These are phyloP conservation scores for Crotalus viridis DNA, from an alignment of 2,113 vertebrate species.

Conservation along the genomic window DNA sequence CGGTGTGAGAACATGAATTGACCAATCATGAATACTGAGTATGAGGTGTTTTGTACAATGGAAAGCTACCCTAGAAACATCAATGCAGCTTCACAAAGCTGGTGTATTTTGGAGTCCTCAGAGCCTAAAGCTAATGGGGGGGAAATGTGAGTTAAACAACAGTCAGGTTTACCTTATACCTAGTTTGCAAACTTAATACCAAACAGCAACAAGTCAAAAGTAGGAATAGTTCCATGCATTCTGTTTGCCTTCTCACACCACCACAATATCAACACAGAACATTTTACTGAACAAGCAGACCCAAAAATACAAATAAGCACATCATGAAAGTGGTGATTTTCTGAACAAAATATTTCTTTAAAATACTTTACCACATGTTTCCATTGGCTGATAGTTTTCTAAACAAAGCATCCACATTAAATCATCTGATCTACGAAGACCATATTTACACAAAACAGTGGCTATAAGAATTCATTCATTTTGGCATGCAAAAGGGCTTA, in stretches of 20 bases:
- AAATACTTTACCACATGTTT: not conserved
- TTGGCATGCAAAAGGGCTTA: not conserved
- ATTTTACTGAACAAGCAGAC: conserved; percentile 9
- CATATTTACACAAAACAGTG: not conserved
- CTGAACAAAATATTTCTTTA: conserved; percentile 18
- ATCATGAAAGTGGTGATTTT: not conserved
- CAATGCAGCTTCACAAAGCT: not conserved
- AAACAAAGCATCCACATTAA: not conserved
- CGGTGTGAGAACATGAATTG: conserved; percentile 37
- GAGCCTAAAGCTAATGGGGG: conserved; percentile 11
- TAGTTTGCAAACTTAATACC: conserved; percentile 48
- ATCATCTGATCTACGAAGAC: not conserved
- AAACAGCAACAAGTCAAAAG: conserved; percentile 29
- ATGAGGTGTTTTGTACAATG: conserved; percentile 47
- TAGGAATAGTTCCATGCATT: conserved; percentile 49
- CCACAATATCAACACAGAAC: not conserved
- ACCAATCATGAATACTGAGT: conserved; percentile 46
- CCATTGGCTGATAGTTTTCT: not conserved
- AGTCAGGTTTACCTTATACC: conserved; percentile 56
- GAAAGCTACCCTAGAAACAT: conserved; percentile 42
- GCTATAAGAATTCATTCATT: not conserved
- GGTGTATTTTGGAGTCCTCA: conserved; percentile 42
- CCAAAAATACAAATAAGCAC: conserved; percentile 38
- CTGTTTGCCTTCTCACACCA: not conserved
- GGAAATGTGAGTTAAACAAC: conserved; percentile 1